These are phyloP conservation scores for Dicyrtomina minuta DNA, from an alignment of 2,888 invertebrate species.

Conservation along the genomic window DNA sequence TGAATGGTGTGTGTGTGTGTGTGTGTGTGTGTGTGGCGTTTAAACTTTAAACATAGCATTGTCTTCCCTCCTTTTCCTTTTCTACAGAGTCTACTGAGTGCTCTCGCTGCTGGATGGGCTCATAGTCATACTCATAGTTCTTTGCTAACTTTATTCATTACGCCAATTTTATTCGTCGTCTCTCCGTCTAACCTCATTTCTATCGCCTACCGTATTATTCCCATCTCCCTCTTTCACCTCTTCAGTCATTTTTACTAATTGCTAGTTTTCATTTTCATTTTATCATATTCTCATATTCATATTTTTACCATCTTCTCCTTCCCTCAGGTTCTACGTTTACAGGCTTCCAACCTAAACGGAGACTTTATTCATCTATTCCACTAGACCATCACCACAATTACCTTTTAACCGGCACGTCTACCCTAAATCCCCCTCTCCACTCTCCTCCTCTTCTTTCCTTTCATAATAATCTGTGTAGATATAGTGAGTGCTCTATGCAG, in stretches of 20 bases:
- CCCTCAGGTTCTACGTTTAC: neutral
- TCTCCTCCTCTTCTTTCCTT: too few species aligned
- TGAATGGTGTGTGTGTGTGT: too few species aligned
- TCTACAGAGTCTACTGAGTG: neutral
- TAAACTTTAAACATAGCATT: too few species aligned
- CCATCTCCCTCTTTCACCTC: constrained; percentile 22
- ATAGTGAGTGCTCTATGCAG: too few species aligned
- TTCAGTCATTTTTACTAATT: constrained; percentile 3
- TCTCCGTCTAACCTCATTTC: constrained; percentile 24
- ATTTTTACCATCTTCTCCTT: neutral
- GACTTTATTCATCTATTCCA: too few species aligned
- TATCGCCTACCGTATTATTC: constrained; percentile 2
- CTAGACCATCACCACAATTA: neutral
- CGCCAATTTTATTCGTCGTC: constrained; percentile 23
- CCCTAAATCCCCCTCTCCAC: neutral
- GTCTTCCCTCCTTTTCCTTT: neutral
- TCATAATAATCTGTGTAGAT: too few species aligned
- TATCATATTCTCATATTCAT: neutral
- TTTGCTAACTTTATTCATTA: constrained; percentile 26
- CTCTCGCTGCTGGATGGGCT: neutral
- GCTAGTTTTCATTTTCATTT: constrained; percentile 6
- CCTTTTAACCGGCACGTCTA: neutral
- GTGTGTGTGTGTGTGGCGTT: too few species aligned
- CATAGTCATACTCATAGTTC: constrained; percentile 7
- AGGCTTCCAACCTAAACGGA: neutral